Percentiles rank a stretch among this genome's conserved stretches.
phyloP scores from a whole-genome alignment of 2,888 invertebrate genomes.

The Anticlea derivata region DNA sequence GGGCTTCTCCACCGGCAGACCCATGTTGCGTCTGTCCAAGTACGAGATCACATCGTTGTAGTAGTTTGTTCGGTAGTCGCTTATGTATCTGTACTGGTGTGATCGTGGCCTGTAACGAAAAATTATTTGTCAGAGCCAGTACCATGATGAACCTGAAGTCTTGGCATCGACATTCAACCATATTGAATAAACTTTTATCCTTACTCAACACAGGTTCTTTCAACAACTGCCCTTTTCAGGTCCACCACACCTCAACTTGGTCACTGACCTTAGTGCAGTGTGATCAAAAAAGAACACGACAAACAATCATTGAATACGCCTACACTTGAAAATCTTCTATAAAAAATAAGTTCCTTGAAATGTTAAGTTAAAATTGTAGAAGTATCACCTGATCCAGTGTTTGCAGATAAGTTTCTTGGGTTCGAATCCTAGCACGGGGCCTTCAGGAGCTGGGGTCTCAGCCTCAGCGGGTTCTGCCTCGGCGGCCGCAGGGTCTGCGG shows the following conservation, averaged over 20 bases:
- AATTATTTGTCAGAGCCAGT: conserved; percentile 16
- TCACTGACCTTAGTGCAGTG: too few species aligned
- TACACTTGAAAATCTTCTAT: too few species aligned
- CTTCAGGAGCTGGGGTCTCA: conserved; percentile 70
- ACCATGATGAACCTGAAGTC: too few species aligned
- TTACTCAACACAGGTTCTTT: too few species aligned
- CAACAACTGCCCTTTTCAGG: neutral
- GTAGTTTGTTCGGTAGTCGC: conserved; percentile 93
- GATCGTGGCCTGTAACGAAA: conserved; percentile 87
- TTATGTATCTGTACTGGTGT: conserved; percentile 92
- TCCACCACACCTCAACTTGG: too few species aligned
- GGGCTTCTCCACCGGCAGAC: conserved; percentile 87
- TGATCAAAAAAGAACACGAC: too few species aligned
- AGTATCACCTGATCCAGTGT: conserved; percentile 90
- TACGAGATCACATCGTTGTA: conserved; percentile 94
- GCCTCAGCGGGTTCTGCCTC: conserved; percentile 61
- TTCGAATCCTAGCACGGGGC: conserved; percentile 73
- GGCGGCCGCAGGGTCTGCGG: conserved; percentile 35
- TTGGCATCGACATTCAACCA: neutral
- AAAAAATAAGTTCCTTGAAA: neutral
- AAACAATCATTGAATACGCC: too few species aligned
- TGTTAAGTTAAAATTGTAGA: neutral
- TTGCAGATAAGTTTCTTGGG: conserved; percentile 89
- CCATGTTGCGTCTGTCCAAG: conserved; percentile 89
- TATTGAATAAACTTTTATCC: neutral